Evolutionary conservation across 2,888 invertebrate genomes (phyloP).

Genomic region (Mesorhabditis sp.): DNA sequence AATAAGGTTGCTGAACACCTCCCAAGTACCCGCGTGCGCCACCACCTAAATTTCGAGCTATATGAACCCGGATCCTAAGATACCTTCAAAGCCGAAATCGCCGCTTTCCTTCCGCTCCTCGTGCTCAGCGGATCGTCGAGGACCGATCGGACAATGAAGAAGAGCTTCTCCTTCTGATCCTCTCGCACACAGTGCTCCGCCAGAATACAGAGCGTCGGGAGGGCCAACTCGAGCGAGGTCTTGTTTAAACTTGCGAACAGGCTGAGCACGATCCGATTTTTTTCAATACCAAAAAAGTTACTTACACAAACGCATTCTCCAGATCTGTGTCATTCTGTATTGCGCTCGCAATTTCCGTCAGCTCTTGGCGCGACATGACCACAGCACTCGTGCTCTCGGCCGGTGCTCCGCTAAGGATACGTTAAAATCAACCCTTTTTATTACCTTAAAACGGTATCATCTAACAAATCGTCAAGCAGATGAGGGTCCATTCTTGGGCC

Average conservation of each 20-base stretch:
- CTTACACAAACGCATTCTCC: not conserved
- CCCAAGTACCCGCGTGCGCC: slow-evolving; percentile 10
- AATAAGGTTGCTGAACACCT: slow-evolving; percentile 26
- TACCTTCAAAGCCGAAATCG: slow-evolving; percentile 31
- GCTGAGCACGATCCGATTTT: slow-evolving; percentile 9
- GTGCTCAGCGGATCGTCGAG: slow-evolving; percentile 21
- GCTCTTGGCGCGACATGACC: no score
- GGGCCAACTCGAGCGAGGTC: slow-evolving; percentile 16
- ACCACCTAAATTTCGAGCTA: slow-evolving; percentile 11
- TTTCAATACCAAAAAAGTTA: slow-evolving; percentile 3
- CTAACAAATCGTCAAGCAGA: no score
- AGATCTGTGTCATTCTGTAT: no score
- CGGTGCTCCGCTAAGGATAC: no score
- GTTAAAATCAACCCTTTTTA: no score
- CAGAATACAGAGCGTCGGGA: slow-evolving; percentile 25
- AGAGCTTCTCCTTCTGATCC: slow-evolving; percentile 10
- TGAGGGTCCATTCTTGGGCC: no score
- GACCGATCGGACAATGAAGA: slow-evolving; percentile 10
- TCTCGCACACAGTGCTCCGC: slow-evolving; percentile 14
- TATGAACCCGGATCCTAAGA: not conserved
- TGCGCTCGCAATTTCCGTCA: no score
- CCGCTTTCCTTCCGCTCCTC: slow-evolving; percentile 26
- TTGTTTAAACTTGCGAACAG: slow-evolving; percentile 12
- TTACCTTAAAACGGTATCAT: no score
- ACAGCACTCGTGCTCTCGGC: no score